Base-by-base conservation (phyloP, 2,797 vertebrate genomes). In the Sciaenops ocellatus region DNA sequence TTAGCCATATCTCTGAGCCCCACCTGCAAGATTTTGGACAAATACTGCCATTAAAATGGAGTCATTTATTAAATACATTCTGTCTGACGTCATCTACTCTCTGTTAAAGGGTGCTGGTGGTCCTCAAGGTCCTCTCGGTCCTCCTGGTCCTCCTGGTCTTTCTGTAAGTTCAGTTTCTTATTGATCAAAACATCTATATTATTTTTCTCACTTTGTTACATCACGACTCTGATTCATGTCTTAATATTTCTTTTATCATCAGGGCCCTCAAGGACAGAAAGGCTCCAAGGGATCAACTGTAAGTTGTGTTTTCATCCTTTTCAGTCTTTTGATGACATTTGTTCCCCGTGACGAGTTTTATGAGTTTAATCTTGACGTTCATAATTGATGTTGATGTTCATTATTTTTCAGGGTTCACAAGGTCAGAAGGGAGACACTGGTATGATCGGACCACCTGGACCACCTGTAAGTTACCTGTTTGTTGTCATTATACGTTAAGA, bases 381-480 rank as follows among this genome's bases (percentile, higher is more conserved):
- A 6, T 30, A 30, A 30, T 30, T 3, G 26, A 3, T 26, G 26
- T 38, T 9, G 8, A 38, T 38, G 30, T 30, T 30, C 8, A n/a
- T 63, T 62, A 80, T 86, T 63, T 76, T 42, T 85, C 75, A 99
- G 98, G 98, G 98, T 85, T 80, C 96, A 79, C 30, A 92, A 51
- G 98, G 98, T 80, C 98, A 99, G 83, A 99, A 99, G 88, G 98
- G 98, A 94, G 98, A 99, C 78, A 78, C 95, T 62, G 98, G 98
- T 79, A 12, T 96, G 84, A 94, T 98, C 6, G 98, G 98, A 76
- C 94, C 96, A 22, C 97, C 98, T 24, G 98, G 98, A 77, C 93
- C 95, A 77, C 98, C 98, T 28, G 98, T 99, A 95, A 95, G 97
- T 96, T 54, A 22, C 22, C n/a, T 59, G 26, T n/a, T 16, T 15